Percentiles rank a stretch among this genome's conserved stretches.
phyloP scores from a whole-genome alignment of 2,113 vertebrate species.

The Entosphenus tridentatus region DNA sequence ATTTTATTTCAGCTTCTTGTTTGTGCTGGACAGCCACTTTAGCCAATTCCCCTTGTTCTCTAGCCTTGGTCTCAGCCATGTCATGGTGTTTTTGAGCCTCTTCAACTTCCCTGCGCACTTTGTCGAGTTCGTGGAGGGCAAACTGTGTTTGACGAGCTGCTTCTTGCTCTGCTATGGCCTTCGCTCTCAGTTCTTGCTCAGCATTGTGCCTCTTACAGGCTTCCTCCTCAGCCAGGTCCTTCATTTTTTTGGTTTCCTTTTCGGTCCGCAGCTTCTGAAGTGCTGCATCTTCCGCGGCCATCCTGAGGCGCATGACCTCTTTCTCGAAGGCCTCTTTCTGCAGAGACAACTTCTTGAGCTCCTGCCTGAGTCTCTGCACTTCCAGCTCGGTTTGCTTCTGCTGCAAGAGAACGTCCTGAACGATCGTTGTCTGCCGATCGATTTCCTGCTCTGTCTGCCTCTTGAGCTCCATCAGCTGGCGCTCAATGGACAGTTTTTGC shows the following conservation, averaged over 20 bases:
- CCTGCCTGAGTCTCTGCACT: neutral
- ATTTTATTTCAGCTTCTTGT: conserved; percentile 40
- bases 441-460: neutral
- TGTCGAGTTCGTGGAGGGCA: conserved; percentile 50
- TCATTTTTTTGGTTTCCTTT: neutral
- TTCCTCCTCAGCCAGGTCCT: neutral
- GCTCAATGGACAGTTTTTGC: neutral
- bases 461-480: neutral
- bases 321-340: neutral
- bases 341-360: conserved; percentile 1
- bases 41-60: conserved; percentile 48
- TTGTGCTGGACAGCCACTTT: conserved; percentile 52
- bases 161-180: conserved; percentile 51
- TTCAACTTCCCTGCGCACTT: conserved; percentile 20
- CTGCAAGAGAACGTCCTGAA: neutral
- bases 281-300: neutral
- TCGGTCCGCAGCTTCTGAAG: neutral
- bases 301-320: neutral
- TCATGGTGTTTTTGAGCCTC: conserved; percentile 45
- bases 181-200: conserved; percentile 1
- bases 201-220: neutral
- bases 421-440: neutral
- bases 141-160: conserved; percentile 59
- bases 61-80: conserved; percentile 56
- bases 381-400: neutral